These are phyloP conservation scores for Epizoanthus ramosus DNA, from an alignment of 92 coral and sea anemone species.

Conservation along the genomic window DNA sequence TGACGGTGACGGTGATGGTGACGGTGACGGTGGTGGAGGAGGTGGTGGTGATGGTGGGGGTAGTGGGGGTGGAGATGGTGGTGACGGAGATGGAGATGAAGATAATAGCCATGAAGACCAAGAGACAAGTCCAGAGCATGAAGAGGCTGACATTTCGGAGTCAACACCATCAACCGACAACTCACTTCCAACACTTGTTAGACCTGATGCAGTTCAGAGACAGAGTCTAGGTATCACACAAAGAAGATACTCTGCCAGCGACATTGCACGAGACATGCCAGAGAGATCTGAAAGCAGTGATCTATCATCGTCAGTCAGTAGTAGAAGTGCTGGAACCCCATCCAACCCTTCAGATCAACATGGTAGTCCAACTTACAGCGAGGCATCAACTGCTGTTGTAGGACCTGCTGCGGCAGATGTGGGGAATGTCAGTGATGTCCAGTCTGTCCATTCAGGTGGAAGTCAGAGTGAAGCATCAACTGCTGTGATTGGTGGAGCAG, in stretches of 20 bases:
- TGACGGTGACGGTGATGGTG: slow-evolving; percentile 47
- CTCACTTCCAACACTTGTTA: slow-evolving; percentile 23
- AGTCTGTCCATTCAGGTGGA: slow-evolving; percentile 15
- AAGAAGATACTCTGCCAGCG: slow-evolving; percentile 10
- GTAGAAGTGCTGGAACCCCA: slow-evolving; percentile 36
- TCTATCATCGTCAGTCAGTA: slow-evolving; percentile 22
- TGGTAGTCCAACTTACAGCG: slow-evolving; percentile 49
- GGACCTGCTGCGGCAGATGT: slow-evolving; percentile 52
- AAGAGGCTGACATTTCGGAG: background rate
- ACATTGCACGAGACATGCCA: slow-evolving; percentile 8
- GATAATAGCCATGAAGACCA: slow-evolving; percentile 57
- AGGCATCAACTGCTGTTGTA: slow-evolving; percentile 75
- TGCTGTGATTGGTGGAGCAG: slow-evolving; percentile 31
- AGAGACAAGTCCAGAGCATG: slow-evolving; percentile 30
- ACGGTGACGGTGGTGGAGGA: slow-evolving; percentile 41
- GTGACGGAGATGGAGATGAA: slow-evolving; percentile 35
- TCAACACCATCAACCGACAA: slow-evolving; percentile 27
- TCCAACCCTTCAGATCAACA: slow-evolving; percentile 4
- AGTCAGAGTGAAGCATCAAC: slow-evolving; percentile 52
- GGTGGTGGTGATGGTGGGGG: slow-evolving; percentile 26
- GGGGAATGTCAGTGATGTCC: slow-evolving; percentile 51
- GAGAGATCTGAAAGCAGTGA: slow-evolving; percentile 34
- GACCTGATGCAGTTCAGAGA: slow-evolving; percentile 26
- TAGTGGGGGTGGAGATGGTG: slow-evolving; percentile 37
- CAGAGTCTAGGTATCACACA: slow-evolving; percentile 13